phyloP scores from a whole-genome alignment of 2,113 vertebrate species.

The Bufo bufo region DNA sequence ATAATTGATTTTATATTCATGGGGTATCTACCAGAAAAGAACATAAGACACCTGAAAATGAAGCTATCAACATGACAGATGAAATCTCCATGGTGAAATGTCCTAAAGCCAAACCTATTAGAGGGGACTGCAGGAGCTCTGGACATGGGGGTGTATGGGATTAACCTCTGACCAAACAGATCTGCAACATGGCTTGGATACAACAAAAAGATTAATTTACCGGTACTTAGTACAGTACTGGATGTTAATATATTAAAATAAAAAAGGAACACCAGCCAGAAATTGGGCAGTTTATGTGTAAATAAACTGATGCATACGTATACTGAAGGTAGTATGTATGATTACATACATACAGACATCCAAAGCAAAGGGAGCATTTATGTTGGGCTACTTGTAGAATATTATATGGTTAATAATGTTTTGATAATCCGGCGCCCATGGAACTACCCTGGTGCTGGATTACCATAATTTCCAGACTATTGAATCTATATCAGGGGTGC shows the following conservation, averaged over 20 bases:
- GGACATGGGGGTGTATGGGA: constrained; percentile 44
- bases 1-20: constrained; percentile 21
- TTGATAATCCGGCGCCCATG: too few relatives aligned
- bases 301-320: neutral
- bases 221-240: neutral
- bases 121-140: constrained; percentile 8
- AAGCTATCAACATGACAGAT: constrained; percentile 48
- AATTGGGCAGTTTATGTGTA: neutral
- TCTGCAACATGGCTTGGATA: constrained; percentile 24
- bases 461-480: too few relatives aligned
- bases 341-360: neutral
- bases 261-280: neutral
- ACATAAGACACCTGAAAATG: constrained; percentile 39
- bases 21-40: neutral
- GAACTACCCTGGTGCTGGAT: too few relatives aligned
- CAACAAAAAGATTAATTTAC: constrained; percentile 1
- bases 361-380: neutral
- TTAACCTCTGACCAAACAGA: constrained; percentile 48
- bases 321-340: too few relatives aligned
- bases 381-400: too few relatives aligned
- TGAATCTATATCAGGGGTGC: too few relatives aligned
- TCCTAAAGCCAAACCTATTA: constrained; percentile 37
- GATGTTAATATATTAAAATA: neutral
- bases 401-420: too few relatives aligned
- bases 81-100: constrained; percentile 38